These are phyloP conservation scores for Aurelia aurita complex sp. Pacific DNA, from an alignment of 30 jellyfish, hydroid and myxozoan species.

Conservation along the genomic window DNA sequence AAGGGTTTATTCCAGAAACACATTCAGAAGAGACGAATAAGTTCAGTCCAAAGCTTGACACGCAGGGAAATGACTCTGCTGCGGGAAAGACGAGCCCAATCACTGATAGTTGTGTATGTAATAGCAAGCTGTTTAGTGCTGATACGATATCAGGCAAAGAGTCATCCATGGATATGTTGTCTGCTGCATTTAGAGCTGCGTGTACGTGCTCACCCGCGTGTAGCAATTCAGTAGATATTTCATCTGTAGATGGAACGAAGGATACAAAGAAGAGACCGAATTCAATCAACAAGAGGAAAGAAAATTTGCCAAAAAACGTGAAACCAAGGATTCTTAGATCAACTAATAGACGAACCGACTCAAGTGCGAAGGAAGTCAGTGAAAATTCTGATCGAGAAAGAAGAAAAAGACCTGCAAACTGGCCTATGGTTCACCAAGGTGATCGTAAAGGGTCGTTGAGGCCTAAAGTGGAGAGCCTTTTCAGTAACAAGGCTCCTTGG, in stretches of 20 bases:
- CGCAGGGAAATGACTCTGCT: constrained; percentile 17
- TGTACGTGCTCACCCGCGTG: constrained; percentile 58
- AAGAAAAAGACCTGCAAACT: constrained; percentile 58
- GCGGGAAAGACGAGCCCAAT: constrained; percentile 17
- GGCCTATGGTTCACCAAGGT: constrained; percentile 36
- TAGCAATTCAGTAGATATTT: constrained; percentile 8
- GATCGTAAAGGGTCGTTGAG: constrained; percentile 45
- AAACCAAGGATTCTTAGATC: constrained; percentile 27
- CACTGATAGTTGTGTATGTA: constrained; percentile 27
- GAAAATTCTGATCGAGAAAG: constrained; percentile 63
- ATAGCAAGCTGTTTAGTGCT: background rate
- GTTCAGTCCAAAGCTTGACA: constrained; percentile 13
- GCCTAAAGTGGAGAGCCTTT: constrained; percentile 39
- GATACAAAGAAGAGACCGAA: constrained; percentile 5
- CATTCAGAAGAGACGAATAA: constrained; percentile 36
- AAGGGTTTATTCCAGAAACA: constrained; percentile 46
- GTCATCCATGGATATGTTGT: constrained; percentile 34
- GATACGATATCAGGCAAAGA: constrained; percentile 11
- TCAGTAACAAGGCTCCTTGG: constrained; percentile 44
- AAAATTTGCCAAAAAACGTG: background rate
- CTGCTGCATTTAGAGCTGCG: constrained; percentile 60
- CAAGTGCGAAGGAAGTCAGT: constrained; percentile 18
- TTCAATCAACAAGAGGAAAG: background rate
- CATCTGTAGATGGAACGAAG: background rate
- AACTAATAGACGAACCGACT: background rate